Base-by-base conservation (phyloP, 2,888 invertebrate genomes). In the Caenorhabditis becei region DNA sequence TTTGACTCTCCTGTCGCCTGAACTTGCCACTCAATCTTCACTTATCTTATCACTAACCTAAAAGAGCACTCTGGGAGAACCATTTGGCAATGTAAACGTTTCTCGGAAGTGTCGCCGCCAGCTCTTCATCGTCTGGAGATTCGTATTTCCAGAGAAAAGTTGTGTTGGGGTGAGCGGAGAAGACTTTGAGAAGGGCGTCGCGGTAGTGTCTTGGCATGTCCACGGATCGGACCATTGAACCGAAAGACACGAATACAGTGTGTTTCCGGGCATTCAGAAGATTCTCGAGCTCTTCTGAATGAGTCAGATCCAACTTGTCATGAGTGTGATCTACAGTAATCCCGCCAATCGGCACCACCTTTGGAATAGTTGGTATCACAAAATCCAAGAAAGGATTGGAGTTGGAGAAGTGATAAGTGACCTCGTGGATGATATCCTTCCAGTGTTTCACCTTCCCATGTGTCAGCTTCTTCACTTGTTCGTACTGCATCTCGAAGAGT, bases 111-210 rank as follows among this genome's bases (percentile, higher is more conserved):
- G 32, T 20, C 2, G 63, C 47, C 44, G 44, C 61, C 0, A 80
- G 44, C 8, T 56, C 35, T 37, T 61, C 54, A 35, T 79, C 72
- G 5, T 75, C 70, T 7, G 41, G 35, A 41, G 65, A 47, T 26
- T 80, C 80, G 37, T 75, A 80, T 49, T 80, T 80, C 80, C 80
- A 80, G 16, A 80, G 18, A 54, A 80, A 80, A 1, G 80, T 80
- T 3, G 70, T 49, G 28, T 80, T 61, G n/a, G 58, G 44, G 24
- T 65, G 56, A 16, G 28, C 10, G 5, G 65, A 69, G 69, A 80
- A 80, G 2, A 80, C 11, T 0, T 74, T 3, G 8, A 80, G 28
- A 56, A 80, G 58, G 7, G 56, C 44, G n/a, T 32, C 11, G 44
- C 65, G 75, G 24, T 75, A 69, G 0, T 70, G 23, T 7, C 58